phyloP scores from a whole-genome alignment of 2,888 invertebrate species.

The Diarsia rubi region DNA sequence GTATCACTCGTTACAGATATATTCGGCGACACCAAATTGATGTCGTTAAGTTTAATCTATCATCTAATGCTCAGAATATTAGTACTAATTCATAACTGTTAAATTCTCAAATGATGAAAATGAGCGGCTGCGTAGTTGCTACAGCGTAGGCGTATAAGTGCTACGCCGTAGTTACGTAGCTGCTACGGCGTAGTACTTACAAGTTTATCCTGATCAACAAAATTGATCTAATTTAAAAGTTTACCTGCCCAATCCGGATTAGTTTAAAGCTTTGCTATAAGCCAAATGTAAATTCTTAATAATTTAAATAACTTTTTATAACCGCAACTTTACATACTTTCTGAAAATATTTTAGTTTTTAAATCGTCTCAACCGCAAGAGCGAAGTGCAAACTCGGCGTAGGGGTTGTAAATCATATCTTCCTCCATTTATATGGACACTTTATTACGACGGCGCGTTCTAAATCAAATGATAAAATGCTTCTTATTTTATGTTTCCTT shows the following conservation, averaged over 20 bases:
- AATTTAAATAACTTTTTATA: slow-evolving; percentile 1
- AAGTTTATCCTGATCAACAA: background rate
- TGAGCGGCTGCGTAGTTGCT: slow-evolving; percentile 11
- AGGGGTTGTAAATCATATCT: slow-evolving; percentile 87
- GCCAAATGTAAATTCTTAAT: background rate
- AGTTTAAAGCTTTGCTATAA: background rate
- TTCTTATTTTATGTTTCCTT: slow-evolving; percentile 89
- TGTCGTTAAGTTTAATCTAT: slow-evolving; percentile 62
- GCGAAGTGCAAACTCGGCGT: slow-evolving; percentile 84
- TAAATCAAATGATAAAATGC: slow-evolving; percentile 91
- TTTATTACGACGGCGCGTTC: slow-evolving; percentile 89
- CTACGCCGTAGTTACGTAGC: slow-evolving; percentile 30
- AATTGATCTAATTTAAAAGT: background rate
- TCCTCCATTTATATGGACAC: slow-evolving; percentile 90
- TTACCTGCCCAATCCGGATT: background rate
- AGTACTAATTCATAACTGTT: slow-evolving; percentile 37
- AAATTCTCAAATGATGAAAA: slow-evolving; percentile 33
- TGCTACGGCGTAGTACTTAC: slow-evolving; percentile 20
- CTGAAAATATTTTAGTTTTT: slow-evolving; percentile 75
- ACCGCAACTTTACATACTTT: slow-evolving; percentile 24
- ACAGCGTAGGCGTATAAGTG: slow-evolving; percentile 31
- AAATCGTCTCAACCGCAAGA: slow-evolving; percentile 74
- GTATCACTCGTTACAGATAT: slow-evolving; percentile 61
- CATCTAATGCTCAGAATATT: slow-evolving; percentile 58
- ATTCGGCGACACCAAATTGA: slow-evolving; percentile 67